Base-by-base conservation (phyloP, 1,140 invertebrate species). In the Glossosoma conforme region DNA sequence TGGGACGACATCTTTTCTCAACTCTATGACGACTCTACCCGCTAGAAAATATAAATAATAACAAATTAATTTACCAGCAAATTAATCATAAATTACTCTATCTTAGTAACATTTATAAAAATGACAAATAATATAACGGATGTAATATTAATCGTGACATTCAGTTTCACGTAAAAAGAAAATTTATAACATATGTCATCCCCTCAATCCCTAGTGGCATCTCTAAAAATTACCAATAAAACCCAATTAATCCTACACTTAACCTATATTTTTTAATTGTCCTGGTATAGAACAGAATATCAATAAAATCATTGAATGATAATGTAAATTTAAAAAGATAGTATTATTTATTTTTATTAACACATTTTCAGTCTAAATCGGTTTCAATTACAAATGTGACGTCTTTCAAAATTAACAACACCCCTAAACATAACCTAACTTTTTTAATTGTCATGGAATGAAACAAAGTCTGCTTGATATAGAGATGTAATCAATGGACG, bases 1-100 rank as follows among this genome's bases (percentile, higher is more conserved):
- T 24, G 95, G 95, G 14, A 90, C 91, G 54, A 89, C 75, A 78
- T 97, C 82, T 62, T 84, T 85, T 59, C 84, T 82, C 33, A 94
- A 73, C 76, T 91, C 81, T 62, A 93, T 86, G 11, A 91, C 72
- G 28, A 94, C 77, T 60, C 91, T 74, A 10, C 92, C 91, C 63
- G 81, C 89, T 84, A 58, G 11, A 72, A 74, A 60, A 58, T n/a
- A n/a, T n/a, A n/a, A n/a, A n/a, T n/a, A n/a, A n/a, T n/a, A n/a
- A 65, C 65, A 70, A 60, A 28, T 62, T 63, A 47, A 59, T 36
- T 38, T 58, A 45, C 49, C 37, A 56, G 24, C 59, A 44, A 35
- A 57, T 21, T 44, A 56, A 2, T 21, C 6, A 48, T 33, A 55
- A 18, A 35, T 30, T 14, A 50, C 38, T 43, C 24, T 25, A 33